Base-by-base conservation (phyloP, 1,140 invertebrate genomes). In the Callitettix versicolor region DNA sequence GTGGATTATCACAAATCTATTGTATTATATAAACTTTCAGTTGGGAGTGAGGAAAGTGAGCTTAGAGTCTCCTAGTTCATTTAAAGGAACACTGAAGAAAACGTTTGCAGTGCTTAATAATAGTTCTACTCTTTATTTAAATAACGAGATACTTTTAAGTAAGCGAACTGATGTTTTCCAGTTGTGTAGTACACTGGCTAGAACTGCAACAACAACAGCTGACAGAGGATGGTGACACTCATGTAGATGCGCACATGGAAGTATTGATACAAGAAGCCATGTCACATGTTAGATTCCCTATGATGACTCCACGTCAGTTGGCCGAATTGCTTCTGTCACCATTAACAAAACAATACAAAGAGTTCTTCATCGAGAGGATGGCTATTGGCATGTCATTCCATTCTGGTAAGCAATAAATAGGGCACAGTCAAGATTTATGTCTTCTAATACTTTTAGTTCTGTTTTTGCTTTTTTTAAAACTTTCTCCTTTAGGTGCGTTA, bases 351-450 rank as follows among this genome's bases (percentile, higher is more conserved):
- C 79, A 83, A 55, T 85, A 91, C 66, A 90, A 91, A 66, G 85
- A 91, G 57, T 92, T 91, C 71, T 88, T 94, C 56, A 81, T 92
- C 43, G 85, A 91, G 49, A 75, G 85, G 55, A 91, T 95, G 81
- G 84, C 86, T 0, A 84, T 88, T 52, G 88, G 86, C 1, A 90
- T 94, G 86, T 84, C 82, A 56, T 93, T 88, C 68, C 91, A 94
- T 65, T 85, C 85, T 15, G 84, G 85, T 71, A 62, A 63, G 49
- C 3, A 30, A 30, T 4, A 30, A 4, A 30, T 30, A 4, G 9
- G 9, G 26, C 26, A 30, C 9, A 30, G n/a, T n/a, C n/a, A n/a
- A n/a, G n/a, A n/a, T n/a, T n/a, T n/a, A n/a, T n/a, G n/a, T n/a
- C n/a, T n/a, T n/a, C n/a, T n/a, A n/a, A n/a, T n/a, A n/a, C n/a